Conservation (phyloP, 1,140 invertebrate species). For the Pseudomyrmex pallidus region DNA sequence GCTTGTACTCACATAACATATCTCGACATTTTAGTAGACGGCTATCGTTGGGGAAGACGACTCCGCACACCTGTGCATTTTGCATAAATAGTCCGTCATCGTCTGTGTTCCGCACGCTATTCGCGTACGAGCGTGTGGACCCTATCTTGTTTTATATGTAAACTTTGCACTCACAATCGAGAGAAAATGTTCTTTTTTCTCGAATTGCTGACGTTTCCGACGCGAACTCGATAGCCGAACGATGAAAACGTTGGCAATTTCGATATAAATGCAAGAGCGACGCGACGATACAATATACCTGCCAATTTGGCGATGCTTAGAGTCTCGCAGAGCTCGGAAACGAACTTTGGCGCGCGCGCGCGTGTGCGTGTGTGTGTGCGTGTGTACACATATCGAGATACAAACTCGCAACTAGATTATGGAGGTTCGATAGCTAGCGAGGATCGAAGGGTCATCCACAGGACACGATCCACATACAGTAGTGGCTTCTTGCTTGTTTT, state of each 20-base stretch:
- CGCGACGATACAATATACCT: background rate
- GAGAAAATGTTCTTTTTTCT: background rate
- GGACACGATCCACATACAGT: slow-evolving; percentile 24
- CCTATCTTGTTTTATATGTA: no score
- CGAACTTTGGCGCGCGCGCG: no score
- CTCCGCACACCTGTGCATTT: slow-evolving; percentile 41
- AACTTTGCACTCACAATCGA: background rate
- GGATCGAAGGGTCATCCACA: slow-evolving; percentile 63
- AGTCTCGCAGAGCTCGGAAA: background rate
- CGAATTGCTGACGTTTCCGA: background rate
- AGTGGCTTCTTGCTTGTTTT: slow-evolving; percentile 32
- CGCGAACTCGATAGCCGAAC: background rate
- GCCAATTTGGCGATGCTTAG: slow-evolving; percentile 21
- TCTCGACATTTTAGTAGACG: slow-evolving; percentile 35
- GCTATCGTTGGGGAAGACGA: slow-evolving; percentile 22
- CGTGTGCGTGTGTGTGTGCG: background rate
- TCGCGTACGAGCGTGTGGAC: background rate
- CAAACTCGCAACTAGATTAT: slow-evolving; percentile 67
- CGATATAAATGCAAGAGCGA: background rate
- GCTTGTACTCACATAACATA: background rate
- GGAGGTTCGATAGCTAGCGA: slow-evolving; percentile 59
- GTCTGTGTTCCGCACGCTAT: slow-evolving; percentile 6
- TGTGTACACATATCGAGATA: background rate
- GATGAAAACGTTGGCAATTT: background rate
- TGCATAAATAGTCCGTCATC: slow-evolving; percentile 46